Percentiles rank a stretch among this genome's conserved stretches.
Conservation (phyloP, 2,797 vertebrate species). For the Sebastes hubbsi region DNA sequence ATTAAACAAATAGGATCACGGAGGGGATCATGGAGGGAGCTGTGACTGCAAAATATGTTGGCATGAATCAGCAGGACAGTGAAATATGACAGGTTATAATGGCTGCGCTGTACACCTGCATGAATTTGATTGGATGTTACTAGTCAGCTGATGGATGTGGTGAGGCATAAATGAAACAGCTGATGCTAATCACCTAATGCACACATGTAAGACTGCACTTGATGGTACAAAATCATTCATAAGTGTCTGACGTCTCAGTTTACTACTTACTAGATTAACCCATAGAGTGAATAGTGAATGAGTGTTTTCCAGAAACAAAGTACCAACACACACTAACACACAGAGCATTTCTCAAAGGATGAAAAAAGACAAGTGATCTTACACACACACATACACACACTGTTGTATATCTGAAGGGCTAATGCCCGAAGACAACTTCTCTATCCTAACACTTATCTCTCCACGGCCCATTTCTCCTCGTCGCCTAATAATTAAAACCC, state of each 20-base stretch:
- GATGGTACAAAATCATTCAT: neutral
- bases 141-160: neutral
- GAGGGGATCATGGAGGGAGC: too few relatives aligned
- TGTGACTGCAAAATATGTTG: too few relatives aligned
- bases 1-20: neutral
- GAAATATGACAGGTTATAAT: neutral
- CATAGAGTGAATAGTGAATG: neutral
- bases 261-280: neutral
- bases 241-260: neutral
- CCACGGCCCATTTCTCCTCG: slow-evolving; percentile 58
- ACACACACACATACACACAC: slow-evolving; percentile 3
- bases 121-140: neutral
- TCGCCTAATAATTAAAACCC: slow-evolving; percentile 62
- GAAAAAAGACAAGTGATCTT: slow-evolving; percentile 10
- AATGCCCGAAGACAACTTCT: slow-evolving; percentile 29
- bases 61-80: neutral
- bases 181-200: neutral
- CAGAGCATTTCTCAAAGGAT: slow-evolving; percentile 16
- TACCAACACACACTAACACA: neutral
- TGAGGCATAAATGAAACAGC: neutral
- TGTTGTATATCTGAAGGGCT: slow-evolving; percentile 24
- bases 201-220: neutral
- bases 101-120: fast-evolving
- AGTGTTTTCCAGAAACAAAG: neutral
- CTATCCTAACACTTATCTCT: slow-evolving; percentile 43